Conservation (phyloP, 2,888 invertebrate species). For the Dromius quadrimaculatus region DNA sequence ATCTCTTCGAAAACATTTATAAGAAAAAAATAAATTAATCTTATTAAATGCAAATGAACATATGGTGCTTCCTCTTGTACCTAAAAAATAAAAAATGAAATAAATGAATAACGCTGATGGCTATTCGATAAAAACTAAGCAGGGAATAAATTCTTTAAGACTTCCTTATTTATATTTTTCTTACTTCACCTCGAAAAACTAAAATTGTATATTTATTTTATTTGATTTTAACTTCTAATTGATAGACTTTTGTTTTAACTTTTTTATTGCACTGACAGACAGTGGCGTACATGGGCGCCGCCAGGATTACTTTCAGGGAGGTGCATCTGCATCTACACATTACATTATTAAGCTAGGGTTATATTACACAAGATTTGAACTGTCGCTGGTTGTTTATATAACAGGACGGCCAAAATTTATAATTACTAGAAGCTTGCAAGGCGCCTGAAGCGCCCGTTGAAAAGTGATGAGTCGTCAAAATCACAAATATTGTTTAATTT, state of each 20-base stretch:
- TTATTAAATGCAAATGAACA: conserved; percentile 28
- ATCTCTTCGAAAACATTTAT: too few relatives aligned
- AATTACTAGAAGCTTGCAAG: too few relatives aligned
- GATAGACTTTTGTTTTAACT: conserved; percentile 22
- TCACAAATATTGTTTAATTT: too few relatives aligned
- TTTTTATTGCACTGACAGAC: conserved; percentile 20
- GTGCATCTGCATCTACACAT: too few relatives aligned
- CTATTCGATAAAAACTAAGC: conserved; percentile 22
- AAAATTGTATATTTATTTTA: conserved; percentile 28
- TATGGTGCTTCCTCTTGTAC: conserved; percentile 1
- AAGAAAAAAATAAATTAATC: conserved; percentile 4
- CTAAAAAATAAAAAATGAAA: background rate
- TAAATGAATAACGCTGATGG: conserved; percentile 17
- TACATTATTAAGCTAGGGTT: too few relatives aligned
- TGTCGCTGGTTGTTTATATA: too few relatives aligned
- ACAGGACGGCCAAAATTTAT: too few relatives aligned
- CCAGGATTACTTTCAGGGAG: too few relatives aligned
- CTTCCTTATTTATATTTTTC: conserved; percentile 30
- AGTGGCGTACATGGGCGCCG: too few relatives aligned
- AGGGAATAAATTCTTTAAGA: conserved; percentile 21
- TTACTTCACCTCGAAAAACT: conserved; percentile 19
- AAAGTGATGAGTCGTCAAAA: too few relatives aligned
- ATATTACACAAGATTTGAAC: too few relatives aligned
- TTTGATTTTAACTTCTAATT: conserved; percentile 25
- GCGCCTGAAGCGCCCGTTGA: too few relatives aligned